These are phyloP conservation scores for Hormiphora californensis DNA, from an alignment of 37 sponge, comb jelly and placozoan genomes.

Conservation along the genomic window DNA sequence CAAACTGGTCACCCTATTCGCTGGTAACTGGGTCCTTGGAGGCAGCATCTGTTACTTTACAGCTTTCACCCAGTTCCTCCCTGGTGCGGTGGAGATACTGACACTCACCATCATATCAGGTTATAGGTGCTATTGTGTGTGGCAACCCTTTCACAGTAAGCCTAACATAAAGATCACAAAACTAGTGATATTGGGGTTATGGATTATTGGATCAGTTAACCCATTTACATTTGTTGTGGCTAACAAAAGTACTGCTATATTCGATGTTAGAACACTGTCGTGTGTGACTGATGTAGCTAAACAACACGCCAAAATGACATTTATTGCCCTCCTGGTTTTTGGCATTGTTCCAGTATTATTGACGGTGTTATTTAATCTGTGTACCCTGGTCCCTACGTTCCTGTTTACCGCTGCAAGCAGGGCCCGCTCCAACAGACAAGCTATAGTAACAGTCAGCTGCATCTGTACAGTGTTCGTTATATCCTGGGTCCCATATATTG, in stretches of 20 bases:
- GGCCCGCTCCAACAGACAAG: slow-evolving; percentile 28
- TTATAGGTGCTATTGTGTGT: slow-evolving; percentile 22
- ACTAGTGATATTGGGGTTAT: not conserved
- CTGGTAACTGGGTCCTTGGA: slow-evolving; percentile 17
- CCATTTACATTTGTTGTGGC: not conserved
- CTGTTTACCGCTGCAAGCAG: not conserved
- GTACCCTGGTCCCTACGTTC: not conserved
- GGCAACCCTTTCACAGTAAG: not conserved
- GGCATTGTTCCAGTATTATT: slow-evolving; percentile 14
- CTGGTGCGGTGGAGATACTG: slow-evolving; percentile 41
- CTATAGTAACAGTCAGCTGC: slow-evolving; percentile 13
- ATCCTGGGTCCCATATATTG: slow-evolving; percentile 24
- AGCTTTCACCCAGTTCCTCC: slow-evolving; percentile 35
- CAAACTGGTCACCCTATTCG: not conserved
- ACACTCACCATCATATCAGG: slow-evolving; percentile 1
- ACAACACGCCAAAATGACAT: not conserved
- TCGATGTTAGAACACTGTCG: slow-evolving; percentile 16
- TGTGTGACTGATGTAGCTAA: not conserved
- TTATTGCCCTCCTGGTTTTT: not conserved
- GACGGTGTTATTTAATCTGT: not conserved
- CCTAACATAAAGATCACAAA: not conserved
- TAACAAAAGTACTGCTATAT: slow-evolving; percentile 39
- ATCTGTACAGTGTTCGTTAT: slow-evolving; percentile 33
- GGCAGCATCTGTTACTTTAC: not conserved
- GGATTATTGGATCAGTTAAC: not conserved